Evolutionary conservation across 2,888 invertebrate genomes (phyloP).

Genomic region (Nipponacmea schrenckii): DNA sequence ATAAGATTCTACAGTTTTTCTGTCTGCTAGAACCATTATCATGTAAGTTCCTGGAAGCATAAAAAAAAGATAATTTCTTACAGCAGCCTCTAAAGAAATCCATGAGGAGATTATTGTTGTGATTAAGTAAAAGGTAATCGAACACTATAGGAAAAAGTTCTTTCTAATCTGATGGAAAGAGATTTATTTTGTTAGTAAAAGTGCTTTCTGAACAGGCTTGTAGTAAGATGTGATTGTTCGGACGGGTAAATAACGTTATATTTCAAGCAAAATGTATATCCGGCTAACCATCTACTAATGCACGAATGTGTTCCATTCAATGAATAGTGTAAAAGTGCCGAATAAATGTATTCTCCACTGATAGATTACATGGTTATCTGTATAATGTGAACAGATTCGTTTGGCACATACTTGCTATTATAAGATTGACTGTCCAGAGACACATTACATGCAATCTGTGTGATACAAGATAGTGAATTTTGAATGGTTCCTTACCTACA

Average conservation of each 20-base stretch:
- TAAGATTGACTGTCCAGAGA: too few relatives aligned
- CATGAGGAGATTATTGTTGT: not conserved
- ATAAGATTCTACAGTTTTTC: conserved; percentile 6
- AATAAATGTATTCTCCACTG: too few relatives aligned
- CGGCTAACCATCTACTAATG: not conserved
- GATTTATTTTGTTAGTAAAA: not conserved
- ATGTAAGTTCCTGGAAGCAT: conserved; percentile 14
- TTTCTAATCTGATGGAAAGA: not conserved
- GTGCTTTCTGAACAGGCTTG: not conserved
- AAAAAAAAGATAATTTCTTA: not conserved
- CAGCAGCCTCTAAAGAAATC: not conserved
- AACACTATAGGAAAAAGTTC: not conserved
- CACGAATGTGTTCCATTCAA: not conserved
- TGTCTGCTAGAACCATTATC: conserved; percentile 9
- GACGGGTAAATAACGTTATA: not conserved
- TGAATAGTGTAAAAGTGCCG: not conserved
- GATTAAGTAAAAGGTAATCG: not conserved
- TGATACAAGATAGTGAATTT: too few relatives aligned
- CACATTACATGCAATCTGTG: too few relatives aligned
- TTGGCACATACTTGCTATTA: too few relatives aligned
- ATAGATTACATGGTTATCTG: too few relatives aligned
- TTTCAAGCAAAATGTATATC: not conserved
- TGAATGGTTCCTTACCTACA: conserved; percentile 7
- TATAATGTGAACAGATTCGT: too few relatives aligned
- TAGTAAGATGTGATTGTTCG: too few relatives aligned